Evolutionary conservation across 2,797 vertebrate species (phyloP), one percentile per base, ranked within the genome.

Genomic region (Enteromius treurensis): DNA sequence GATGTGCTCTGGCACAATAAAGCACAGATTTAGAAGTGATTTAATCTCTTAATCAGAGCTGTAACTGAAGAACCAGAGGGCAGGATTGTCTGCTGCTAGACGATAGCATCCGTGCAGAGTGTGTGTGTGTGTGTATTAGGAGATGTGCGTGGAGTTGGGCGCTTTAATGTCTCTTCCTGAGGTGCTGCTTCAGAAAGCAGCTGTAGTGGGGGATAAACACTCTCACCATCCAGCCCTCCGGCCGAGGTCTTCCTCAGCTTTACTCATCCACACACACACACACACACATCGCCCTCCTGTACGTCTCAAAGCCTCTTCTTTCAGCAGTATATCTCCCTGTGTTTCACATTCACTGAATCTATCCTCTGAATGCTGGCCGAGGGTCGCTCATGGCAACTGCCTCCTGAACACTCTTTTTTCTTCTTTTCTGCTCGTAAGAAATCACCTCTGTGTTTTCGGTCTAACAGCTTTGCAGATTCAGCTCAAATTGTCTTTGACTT

Each of bases 151-250:
- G 68, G 86, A 92, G 88, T 89, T 91, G 90, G 89, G 88, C 86
- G 88, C 91, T 94, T 92, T 92, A 93, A 93, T 92, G 91, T 92
- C 89, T 91, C 90, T 90, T 94, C 93, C 92, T 92, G 92, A 93
- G 92, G 93, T 93, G 92, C 89, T 88, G 91, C 90, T 93, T 93
- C 91, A 92, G 90, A 93, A 93, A 91, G 87, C 91, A 88, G 89
- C 94, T 94, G 92, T 92, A 93, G 90, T 87, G 88, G 87, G 91
- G 93, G 93, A 94, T 94, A 94, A 95, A 94, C 77, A 83, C 76
- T 34, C 77, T 53, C 60, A 90, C 51, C 51, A 78, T 89, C 89
- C 89, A 90, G 93, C 92, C 91, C 91, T 88, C 84, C 87, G 90
- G 91, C 91, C 90, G 84, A 81, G 88, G 76, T 85, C 90, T 90